A percentile compares a stretch with the other conserved stretches of the same genome.
Conservation (phyloP, 2,888 invertebrate genomes). For the Drosophila tripunctata region DNA sequence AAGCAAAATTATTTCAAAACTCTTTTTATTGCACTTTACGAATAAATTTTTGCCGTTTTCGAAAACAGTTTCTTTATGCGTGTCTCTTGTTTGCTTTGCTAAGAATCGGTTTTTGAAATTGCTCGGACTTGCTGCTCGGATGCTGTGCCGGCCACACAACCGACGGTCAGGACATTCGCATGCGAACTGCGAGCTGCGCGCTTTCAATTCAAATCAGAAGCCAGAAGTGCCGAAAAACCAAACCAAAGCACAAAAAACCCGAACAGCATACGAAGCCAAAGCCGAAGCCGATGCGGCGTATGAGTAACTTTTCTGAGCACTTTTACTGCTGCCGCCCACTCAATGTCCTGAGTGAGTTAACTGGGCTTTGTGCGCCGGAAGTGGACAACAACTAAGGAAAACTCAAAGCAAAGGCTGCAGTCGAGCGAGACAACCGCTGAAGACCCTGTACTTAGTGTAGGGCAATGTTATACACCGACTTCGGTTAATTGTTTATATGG, state of each 20-base stretch:
- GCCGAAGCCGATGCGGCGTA: conserved; percentile 28
- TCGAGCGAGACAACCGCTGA: too few species aligned
- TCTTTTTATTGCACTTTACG: neutral
- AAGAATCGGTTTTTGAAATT: neutral
- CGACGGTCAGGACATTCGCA: conserved; percentile 71
- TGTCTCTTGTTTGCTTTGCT: neutral
- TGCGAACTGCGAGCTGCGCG: conserved; percentile 71
- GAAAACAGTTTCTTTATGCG: conserved; percentile 42
- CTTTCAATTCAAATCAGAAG: conserved; percentile 50
- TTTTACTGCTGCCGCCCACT: conserved; percentile 25
- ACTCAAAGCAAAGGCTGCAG: too few species aligned
- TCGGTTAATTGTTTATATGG: too few species aligned
- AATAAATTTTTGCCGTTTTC: conserved; percentile 21
- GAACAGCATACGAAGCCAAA: conserved; percentile 27
- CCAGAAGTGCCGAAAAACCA: conserved; percentile 35
- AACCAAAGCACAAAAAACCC: conserved; percentile 44
- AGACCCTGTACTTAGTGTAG: too few species aligned
- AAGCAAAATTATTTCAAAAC: conserved; percentile 20
- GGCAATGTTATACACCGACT: too few species aligned
- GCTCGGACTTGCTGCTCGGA: too few species aligned
- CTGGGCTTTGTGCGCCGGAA: neutral
- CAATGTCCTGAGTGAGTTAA: conserved; percentile 27
- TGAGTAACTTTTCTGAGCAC: conserved; percentile 40
- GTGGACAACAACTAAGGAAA: neutral
- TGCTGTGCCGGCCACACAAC: conserved; percentile 56